phyloP scores from a whole-genome alignment of 64 coral and sea anemone species.

The Pocillopora verrucosa region DNA sequence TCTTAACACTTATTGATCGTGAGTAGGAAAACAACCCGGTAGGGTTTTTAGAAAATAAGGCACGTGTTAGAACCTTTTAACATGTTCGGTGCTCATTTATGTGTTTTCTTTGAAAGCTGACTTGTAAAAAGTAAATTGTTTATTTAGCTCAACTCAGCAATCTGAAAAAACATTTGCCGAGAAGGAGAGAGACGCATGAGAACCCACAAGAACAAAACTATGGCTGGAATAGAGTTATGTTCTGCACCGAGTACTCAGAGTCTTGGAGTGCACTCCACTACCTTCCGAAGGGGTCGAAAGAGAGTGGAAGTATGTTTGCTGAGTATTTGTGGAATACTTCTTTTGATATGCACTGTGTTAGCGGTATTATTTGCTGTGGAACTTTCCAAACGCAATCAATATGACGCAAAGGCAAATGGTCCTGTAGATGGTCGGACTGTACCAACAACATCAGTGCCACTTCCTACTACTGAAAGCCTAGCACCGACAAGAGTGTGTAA shows the following conservation, averaged over 20 bases:
- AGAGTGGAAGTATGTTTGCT: conserved; percentile 17
- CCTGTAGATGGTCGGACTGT: not conserved
- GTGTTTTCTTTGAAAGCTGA: not conserved
- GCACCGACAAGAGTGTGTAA: not conserved
- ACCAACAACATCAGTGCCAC: not conserved
- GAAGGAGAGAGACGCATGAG: conserved; percentile 7
- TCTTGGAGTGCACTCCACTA: conserved; percentile 42
- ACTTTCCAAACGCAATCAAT: not conserved
- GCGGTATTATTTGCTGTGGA: conserved; percentile 46
- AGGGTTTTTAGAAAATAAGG: not conserved
- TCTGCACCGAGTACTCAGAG: conserved; percentile 43
- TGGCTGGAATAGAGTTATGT: conserved; percentile 21
- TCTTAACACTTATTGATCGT: too few species aligned
- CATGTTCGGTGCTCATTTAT: not conserved
- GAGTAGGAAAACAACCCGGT: too few species aligned
- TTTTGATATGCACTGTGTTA: conserved; percentile 32
- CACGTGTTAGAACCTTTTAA: not conserved
- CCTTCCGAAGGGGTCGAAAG: not conserved
- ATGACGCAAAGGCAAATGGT: not conserved
- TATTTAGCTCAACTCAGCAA: not conserved
- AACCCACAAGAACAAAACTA: conserved; percentile 24
- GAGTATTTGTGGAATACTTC: conserved; percentile 39
- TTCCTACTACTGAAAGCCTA: not conserved
- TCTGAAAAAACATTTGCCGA: not conserved
- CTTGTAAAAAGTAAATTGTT: conserved; percentile 24